Evolutionary conservation across 2,113 vertebrate species (phyloP), one percentile per base, ranked within the genome.

Genomic region (Vidua chalybeata): DNA sequence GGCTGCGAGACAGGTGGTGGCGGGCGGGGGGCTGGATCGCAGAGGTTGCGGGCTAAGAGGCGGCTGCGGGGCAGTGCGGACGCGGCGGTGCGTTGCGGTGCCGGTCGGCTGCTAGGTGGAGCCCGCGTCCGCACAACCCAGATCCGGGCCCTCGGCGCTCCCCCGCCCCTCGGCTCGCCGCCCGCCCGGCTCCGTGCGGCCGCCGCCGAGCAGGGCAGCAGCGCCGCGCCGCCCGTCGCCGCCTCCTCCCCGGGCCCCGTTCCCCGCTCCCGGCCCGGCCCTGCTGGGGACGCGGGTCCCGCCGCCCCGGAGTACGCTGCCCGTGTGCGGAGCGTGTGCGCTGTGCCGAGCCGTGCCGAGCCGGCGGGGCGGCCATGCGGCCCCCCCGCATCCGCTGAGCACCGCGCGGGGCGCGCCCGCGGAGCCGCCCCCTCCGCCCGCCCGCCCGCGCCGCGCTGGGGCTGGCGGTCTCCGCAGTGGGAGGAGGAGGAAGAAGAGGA

Each of bases 21-120:
- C 3, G 23, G 37, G 8, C 9, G 33, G 56, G 20, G 20, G 5
- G 21, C 15, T 3, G 46, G 9, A 13, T 6, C 7, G 68, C 39
- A 4, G 19, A 10, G 46, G n/a, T 4, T 9, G 56, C 37, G 55
- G 35, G 23, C 3, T 12, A 12, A 41, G 41, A 13, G 41, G 59
- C 30, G 30, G 21, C 13, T 15, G 21, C 18, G 49, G 49, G 49
- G 49, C 49, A 51, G 49, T 24, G 61, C 48, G 16, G 54, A 3
- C 43, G 55, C 33, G 33, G 55, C 33, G 55, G 55, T 22, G 20
- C 15, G 15, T 48, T 4, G 54, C 33, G 12, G 35, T 17, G 64
- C 75, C 24, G 83, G 64, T 48, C 33, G 71, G 61, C 93, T 97
- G 85, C 97, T 97, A 98, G 98, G 98, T 96, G 97, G 97, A 98